phyloP scores from a whole-genome alignment of 2,888 invertebrate genomes.

The Pycnomerus fuliginosus region DNA sequence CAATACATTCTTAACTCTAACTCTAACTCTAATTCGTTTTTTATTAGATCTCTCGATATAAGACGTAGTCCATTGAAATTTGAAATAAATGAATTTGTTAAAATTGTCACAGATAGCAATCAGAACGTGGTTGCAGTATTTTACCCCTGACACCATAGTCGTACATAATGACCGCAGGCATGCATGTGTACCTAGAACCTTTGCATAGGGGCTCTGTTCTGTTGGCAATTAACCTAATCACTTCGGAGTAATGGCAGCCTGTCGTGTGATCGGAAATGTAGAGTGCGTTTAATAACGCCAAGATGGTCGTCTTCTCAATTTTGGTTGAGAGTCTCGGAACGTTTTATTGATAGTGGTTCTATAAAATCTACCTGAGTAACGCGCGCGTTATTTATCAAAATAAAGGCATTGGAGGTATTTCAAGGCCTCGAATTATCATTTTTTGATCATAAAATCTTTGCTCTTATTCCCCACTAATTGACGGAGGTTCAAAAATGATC shows the following conservation, averaged over 20 bases:
- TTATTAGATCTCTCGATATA: no score
- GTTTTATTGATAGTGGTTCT: slow-evolving; percentile 39
- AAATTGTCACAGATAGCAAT: slow-evolving; percentile 14
- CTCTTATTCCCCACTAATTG: slow-evolving; percentile 42
- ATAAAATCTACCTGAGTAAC: slow-evolving; percentile 43
- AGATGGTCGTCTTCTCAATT: slow-evolving; percentile 4
- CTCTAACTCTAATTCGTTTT: no score
- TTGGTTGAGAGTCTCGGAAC: slow-evolving; percentile 25
- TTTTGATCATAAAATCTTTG: slow-evolving; percentile 38
- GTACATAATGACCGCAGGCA: slow-evolving; percentile 37
- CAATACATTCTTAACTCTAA: no score
- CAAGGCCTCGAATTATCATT: slow-evolving; percentile 46
- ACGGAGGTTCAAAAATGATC: slow-evolving; percentile 37
- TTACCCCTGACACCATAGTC: slow-evolving; percentile 36
- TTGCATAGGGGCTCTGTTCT: slow-evolving; percentile 30
- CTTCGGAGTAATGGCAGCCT: slow-evolving; percentile 34
- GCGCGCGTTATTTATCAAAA: slow-evolving; percentile 45
- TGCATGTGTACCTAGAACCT: slow-evolving; percentile 35
- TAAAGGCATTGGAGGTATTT: slow-evolving; percentile 41
- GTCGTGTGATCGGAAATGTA: slow-evolving; percentile 25
- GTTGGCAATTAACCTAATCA: slow-evolving; percentile 41
- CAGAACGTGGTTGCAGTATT: slow-evolving; percentile 33
- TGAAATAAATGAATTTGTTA: slow-evolving; percentile 1
- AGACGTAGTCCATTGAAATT: no score
- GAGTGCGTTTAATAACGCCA: slow-evolving; percentile 16